Evolutionary conservation across 2,888 invertebrate genomes (phyloP).

Genomic region (Blomia tropicalis): DNA sequence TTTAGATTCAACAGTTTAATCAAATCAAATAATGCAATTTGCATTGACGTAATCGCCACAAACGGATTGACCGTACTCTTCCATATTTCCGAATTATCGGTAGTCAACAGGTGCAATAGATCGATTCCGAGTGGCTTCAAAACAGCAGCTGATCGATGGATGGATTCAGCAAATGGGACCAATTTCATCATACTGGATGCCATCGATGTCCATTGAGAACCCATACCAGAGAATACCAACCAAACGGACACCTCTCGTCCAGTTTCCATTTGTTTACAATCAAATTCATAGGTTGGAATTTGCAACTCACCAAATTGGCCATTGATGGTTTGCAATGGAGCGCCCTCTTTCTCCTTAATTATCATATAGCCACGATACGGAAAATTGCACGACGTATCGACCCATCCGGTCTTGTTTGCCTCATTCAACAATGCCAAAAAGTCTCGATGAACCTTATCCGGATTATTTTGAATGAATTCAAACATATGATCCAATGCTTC

Average conservation of each 20-base stretch:
- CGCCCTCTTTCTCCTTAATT: conserved; percentile 20
- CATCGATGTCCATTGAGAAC: conserved; percentile 94
- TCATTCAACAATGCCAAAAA: conserved; percentile 59
- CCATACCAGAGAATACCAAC: conserved; percentile 96
- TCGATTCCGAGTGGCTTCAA: conserved; percentile 63
- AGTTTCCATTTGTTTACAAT: conserved; percentile 32
- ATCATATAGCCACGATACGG: conserved; percentile 25
- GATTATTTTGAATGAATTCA: conserved; percentile 40
- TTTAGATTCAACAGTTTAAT: conserved; percentile 54
- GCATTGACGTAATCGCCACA: conserved; percentile 82
- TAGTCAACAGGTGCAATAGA: conserved; percentile 60
- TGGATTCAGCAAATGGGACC: conserved; percentile 60
- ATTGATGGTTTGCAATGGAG: not conserved
- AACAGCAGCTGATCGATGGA: conserved; percentile 56
- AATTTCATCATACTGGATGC: conserved; percentile 66
- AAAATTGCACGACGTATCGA: conserved; percentile 19
- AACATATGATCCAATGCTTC: conserved; percentile 53
- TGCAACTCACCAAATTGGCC: not conserved
- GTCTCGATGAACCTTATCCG: conserved; percentile 47
- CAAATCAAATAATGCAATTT: conserved; percentile 85
- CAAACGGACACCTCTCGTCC: conserved; percentile 61
- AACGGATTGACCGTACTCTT: conserved; percentile 57
- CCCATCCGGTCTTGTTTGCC: conserved; percentile 42
- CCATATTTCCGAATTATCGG: conserved; percentile 61
- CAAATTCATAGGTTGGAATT: conserved; percentile 22